Percentiles rank a stretch among this genome's conserved stretches.
Evolutionary conservation across 1,140 invertebrate species (phyloP).

Genomic region (Forficula auricularia): DNA sequence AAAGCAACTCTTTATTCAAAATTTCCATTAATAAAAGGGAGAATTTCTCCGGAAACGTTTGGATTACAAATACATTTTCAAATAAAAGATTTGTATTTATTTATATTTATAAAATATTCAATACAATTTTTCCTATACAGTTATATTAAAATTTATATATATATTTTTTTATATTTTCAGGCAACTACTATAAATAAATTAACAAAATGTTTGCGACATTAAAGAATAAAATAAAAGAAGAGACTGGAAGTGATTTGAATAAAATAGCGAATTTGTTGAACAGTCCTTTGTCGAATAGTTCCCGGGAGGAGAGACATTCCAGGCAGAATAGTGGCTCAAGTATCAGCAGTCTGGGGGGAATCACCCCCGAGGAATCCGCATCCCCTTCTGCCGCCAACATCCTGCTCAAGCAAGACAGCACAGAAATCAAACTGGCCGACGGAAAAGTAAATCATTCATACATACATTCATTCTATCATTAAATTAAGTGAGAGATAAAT

Average conservation of each 20-base stretch:
- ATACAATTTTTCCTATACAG: too few species aligned
- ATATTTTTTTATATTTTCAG: too few species aligned
- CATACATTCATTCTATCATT: too few species aligned
- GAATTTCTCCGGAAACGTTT: too few species aligned
- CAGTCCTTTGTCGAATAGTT: conserved; percentile 27
- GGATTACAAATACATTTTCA: too few species aligned
- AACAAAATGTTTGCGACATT: conserved; percentile 22
- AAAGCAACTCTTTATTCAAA: too few species aligned
- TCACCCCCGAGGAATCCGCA: conserved; percentile 19
- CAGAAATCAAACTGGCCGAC: conserved; percentile 14
- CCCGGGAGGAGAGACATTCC: conserved; percentile 32
- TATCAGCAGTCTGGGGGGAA: conserved; percentile 31
- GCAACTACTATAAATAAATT: too few species aligned
- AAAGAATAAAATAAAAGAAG: conserved; percentile 56
- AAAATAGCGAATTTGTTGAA: conserved; percentile 27
- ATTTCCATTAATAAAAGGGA: too few species aligned
- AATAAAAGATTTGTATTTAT: too few species aligned
- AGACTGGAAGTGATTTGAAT: conserved; percentile 48
- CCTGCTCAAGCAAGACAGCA: conserved; percentile 7
- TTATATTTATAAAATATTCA: too few species aligned
- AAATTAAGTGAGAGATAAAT: too few species aligned
- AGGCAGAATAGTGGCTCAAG: conserved; percentile 40
- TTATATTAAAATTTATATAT: too few species aligned
- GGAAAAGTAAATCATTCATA: conserved; percentile 16
- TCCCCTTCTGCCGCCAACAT: conserved; percentile 15